phyloP scores from a whole-genome alignment of 2,113 vertebrate species.

The Perognathus longimembris region DNA sequence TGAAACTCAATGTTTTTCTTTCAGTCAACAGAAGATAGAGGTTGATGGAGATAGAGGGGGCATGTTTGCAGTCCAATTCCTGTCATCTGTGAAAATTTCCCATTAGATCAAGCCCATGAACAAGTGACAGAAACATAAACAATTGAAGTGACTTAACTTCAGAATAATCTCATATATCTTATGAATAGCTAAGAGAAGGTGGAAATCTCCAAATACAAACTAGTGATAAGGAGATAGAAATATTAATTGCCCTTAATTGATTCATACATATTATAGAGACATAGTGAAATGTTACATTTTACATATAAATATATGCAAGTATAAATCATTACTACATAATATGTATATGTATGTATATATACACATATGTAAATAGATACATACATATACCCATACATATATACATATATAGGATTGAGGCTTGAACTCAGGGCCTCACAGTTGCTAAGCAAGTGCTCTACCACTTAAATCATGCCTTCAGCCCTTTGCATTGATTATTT shows the following conservation, averaged over 20 bases:
- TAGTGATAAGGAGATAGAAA: not conserved
- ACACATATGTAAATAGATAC: no score
- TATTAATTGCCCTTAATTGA: not conserved
- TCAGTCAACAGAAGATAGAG: not conserved
- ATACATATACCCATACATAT: no score
- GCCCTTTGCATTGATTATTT: no score
- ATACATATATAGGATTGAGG: no score
- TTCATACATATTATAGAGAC: not conserved
- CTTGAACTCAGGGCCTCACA: no score
- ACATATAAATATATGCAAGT: not conserved
- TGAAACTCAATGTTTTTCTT: not conserved
- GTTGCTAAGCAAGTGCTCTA: no score
- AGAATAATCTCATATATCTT: not conserved
- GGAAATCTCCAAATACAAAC: not conserved
- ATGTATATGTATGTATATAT: no score
- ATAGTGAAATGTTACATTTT: not conserved
- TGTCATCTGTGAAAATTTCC: not conserved
- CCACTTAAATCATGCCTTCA: no score
- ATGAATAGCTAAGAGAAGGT: not conserved
- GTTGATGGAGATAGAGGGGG: not conserved
- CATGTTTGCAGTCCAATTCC: not conserved
- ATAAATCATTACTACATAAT: not conserved
- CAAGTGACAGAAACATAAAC: constrained; percentile 1
- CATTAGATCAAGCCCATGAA: not conserved
- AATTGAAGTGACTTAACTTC: not conserved